Percentiles rank a stretch among this genome's conserved stretches.
phyloP scores from a whole-genome alignment of 2,797 vertebrate genomes.

The Remorina albescens region DNA sequence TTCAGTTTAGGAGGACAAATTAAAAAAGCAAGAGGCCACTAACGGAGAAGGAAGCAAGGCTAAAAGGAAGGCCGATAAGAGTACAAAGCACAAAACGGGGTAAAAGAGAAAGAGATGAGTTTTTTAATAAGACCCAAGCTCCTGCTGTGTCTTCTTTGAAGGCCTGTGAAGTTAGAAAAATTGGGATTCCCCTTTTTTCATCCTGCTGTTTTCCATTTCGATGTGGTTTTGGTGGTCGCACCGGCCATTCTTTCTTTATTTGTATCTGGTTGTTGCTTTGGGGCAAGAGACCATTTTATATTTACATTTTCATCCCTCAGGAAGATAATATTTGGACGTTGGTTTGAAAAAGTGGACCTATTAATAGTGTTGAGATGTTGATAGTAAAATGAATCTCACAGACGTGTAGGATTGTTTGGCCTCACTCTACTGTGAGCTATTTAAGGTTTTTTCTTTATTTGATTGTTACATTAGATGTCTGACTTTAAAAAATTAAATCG shows the following conservation, averaged over 20 bases:
- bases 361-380: too few relatives aligned
- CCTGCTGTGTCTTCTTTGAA: constrained; percentile 21
- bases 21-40: too few relatives aligned
- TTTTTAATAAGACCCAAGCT: constrained; percentile 37
- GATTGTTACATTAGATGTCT: too few relatives aligned
- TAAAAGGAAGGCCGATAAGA: constrained; percentile 10
- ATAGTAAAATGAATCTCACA: too few relatives aligned
- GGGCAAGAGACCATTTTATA: too few relatives aligned
- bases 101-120: not conserved
- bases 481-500: too few relatives aligned
- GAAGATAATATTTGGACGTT: not conserved
- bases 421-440: too few relatives aligned
- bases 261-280: too few relatives aligned
- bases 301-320: not conserved
- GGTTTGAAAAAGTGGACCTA: too few relatives aligned
- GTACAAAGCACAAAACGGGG: not conserved
- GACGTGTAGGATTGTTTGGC: too few relatives aligned
- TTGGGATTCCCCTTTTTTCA: constrained; percentile 22
- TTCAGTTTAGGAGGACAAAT: constrained; percentile 41
- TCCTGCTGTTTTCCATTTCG: not conserved
- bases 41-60: constrained; percentile 42
- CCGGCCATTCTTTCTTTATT: too few relatives aligned
- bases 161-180: constrained; percentile 24
- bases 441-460: not conserved
- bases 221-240: too few relatives aligned